Evolutionary conservation across 1,140 invertebrate species (phyloP), one percentile per base, ranked within the genome.

Genomic region (Bombus polaris): DNA sequence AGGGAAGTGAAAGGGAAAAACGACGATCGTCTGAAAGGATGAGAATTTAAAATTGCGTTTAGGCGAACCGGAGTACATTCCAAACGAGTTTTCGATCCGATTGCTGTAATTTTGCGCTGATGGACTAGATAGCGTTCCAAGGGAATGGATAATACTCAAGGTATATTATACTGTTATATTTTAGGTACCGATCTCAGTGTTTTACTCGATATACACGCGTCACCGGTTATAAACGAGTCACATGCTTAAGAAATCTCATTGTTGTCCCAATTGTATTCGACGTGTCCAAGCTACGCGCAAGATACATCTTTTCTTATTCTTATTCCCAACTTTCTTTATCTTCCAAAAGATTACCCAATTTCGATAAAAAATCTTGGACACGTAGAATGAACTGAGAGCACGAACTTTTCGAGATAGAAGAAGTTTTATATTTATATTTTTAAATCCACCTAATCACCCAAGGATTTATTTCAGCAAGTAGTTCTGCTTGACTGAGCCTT

Each of bases 101-200:
- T 25, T 66, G 44, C 65, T 87, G 75, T 39, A 62, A 62, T 39
- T 37, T 44, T n/a, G 15, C 39, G 72, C 42, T 12, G 62, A 65
- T 65, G n/a, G 37, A 79, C 12, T 71, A 90, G 83, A 59, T 92
- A 92, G 75, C 88, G 59, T 89, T 87, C 75, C 85, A 87, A 86
- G 85, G n/a, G 62, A 88, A 83, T 87, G 90, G 81, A 84, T 88
- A 93, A 94, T 93, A 93, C 91, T 93, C 90, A 92, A 91, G 59
- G 92, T 87, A 80, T 88, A 92, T 81, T 68, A 53, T 92, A 92
- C 65, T 91, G 88, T 92, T 93, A 93, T 92, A 94, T 94, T 93
- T 93, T 93, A 94, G 86, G 90, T 93, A 92, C 83, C 87, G 93
- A 94, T 94, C 93, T 94, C 92, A 93, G 75, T 93, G 90, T 94